Evolutionary conservation across 2,113 vertebrate genomes (phyloP), one percentile per base, ranked within the genome.

Genomic region (Chitala chitala): DNA sequence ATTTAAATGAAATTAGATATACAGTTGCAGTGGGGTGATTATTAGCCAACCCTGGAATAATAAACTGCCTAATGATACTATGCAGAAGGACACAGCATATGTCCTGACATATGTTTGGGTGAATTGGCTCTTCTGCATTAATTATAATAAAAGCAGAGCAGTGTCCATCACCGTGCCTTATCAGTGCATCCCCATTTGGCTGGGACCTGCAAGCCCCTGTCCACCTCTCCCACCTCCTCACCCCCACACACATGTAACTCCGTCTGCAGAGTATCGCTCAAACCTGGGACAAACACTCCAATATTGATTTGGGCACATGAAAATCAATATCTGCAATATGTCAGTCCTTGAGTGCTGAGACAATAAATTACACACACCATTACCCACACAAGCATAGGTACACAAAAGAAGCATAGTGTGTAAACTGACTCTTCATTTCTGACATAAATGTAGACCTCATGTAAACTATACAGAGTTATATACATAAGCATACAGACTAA

Each of bases 251-350:
- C 10, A 8, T 31, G 20, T 46, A 15, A 7, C 15, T 24, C 70
- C 38, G n/a, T 36, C 51, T 50, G 13, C 24, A 46, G 33, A 75
- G 50, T 71, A 54, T 50, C 6, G n/a, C 31, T 46, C 55, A 51
- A n/a, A 73, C 46, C 54, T 64, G 71, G 71, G n/a, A 58, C 75
- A 56, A 0, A 17, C 50, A 69, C 61, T 77, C 46, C 48, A 65
- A 4, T 76, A 81, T 86, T 74, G 81, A 84, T 86, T 78, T 80
- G 77, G 59, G 63, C 17, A 58, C 69, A 31, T 70, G 79, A 87
- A 90, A 88, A 89, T 88, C 86, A 86, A 89, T 88, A 87, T 61
- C 79, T 51, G 76, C 87, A 86, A 86, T 82, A 87, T 86, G 87
- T 82, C 79, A 83, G 80, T 83, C 82, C 85, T 86, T 80, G 76